Percentiles rank a stretch among this genome's conserved stretches.
phyloP scores from a whole-genome alignment of 2,113 vertebrate genomes.

The Dipodomys stephensi region DNA sequence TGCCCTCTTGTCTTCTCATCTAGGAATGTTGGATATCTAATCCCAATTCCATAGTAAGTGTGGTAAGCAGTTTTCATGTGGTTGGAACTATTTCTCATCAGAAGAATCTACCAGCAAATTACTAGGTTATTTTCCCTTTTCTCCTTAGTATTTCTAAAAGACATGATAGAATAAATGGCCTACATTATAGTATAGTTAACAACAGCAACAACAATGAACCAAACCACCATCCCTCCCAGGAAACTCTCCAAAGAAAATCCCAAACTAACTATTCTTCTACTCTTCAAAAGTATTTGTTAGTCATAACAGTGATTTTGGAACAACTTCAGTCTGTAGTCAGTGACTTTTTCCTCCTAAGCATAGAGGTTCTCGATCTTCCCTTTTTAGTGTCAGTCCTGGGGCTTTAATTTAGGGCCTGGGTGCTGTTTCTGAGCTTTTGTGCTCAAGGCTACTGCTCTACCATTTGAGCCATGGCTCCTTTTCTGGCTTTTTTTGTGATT shows the following conservation, averaged over 20 bases:
- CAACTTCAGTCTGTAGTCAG: background rate
- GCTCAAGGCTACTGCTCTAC: too few relatives aligned
- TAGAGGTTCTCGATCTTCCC: background rate
- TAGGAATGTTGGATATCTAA: constrained; percentile 1
- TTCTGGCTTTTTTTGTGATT: too few relatives aligned
- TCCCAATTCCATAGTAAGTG: background rate
- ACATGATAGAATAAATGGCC: background rate
- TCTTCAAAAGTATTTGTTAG: background rate
- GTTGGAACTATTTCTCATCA: background rate
- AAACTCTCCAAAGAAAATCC: too few relatives aligned
- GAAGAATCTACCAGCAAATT: background rate
- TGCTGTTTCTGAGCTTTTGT: too few relatives aligned
- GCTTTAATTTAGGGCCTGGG: too few relatives aligned
- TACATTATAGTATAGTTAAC: background rate
- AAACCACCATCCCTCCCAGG: background rate
- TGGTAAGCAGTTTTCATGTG: background rate
- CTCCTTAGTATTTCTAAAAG: constrained; percentile 27
- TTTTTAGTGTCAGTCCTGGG: too few relatives aligned
- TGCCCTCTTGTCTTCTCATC: background rate
- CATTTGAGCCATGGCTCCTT: too few relatives aligned
- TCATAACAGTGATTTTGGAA: background rate
- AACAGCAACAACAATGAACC: background rate
- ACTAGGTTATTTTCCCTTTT: background rate
- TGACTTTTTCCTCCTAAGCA: background rate
- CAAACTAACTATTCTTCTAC: too few relatives aligned